phyloP scores from a whole-genome alignment of 2,797 vertebrate species.

The Lagocephalus sceleratus region DNA sequence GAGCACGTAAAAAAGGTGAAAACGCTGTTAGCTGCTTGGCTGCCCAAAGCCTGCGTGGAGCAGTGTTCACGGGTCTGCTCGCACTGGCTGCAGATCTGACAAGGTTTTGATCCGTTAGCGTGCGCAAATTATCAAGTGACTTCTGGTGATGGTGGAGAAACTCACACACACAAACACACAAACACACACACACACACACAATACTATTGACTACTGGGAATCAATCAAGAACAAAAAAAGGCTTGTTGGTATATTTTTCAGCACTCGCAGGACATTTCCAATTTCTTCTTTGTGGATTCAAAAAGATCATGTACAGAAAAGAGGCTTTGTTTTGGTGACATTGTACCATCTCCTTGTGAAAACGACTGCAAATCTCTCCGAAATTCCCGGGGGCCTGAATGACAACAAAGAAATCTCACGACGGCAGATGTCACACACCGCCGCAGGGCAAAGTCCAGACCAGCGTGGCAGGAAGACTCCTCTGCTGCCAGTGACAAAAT shows the following conservation, averaged over 20 bases:
- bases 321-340: no score
- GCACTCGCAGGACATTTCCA: not conserved
- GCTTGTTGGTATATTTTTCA: not conserved
- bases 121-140: constrained; percentile 17
- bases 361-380: no score
- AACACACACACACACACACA: no score
- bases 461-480: constrained; percentile 2
- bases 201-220: no score
- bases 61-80: constrained; percentile 43
- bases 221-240: no score
- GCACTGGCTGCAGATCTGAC: constrained; percentile 33
- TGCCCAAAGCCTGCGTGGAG: constrained; percentile 61
- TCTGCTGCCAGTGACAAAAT: constrained; percentile 15
- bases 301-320: not conserved
- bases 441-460: constrained; percentile 40
- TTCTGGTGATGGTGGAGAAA: constrained; percentile 3
- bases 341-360: no score
- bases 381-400: no score
- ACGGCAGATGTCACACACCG: constrained; percentile 29
- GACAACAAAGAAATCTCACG: constrained; percentile 6
- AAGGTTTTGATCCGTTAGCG: constrained; percentile 37
- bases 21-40: constrained; percentile 70
- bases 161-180: not conserved
- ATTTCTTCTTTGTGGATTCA: no score
- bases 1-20: constrained; percentile 74